Conservation (phyloP, 2,888 invertebrate species). For the Ornithoptera priamus region DNA sequence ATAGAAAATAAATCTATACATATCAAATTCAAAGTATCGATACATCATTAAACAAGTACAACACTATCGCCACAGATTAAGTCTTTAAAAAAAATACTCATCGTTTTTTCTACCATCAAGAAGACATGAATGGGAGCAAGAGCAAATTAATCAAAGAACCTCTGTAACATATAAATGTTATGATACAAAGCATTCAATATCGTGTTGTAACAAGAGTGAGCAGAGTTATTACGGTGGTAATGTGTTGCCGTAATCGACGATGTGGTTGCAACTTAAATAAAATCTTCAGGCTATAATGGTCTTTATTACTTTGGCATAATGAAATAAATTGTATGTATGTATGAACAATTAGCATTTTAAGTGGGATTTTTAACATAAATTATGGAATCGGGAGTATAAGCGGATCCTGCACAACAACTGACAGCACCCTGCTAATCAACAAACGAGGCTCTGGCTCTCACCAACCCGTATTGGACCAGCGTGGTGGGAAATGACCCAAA, state of each 20-base stretch:
- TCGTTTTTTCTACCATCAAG: conserved; percentile 31
- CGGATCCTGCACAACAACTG: too few species aligned
- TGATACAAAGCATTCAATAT: conserved; percentile 31
- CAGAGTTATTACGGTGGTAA: conserved; percentile 17
- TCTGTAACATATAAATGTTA: conserved; percentile 38
- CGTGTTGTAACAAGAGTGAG: conserved; percentile 17
- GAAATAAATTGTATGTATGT: not conserved
- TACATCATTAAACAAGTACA: not conserved
- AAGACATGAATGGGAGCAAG: conserved; percentile 38
- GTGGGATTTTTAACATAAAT: not conserved
- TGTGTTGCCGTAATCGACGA: conserved; percentile 14
- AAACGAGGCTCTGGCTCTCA: too few species aligned
- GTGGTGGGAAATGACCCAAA: too few species aligned
- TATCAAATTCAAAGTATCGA: not conserved
- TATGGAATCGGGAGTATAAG: too few species aligned
- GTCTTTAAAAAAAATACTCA: conserved; percentile 17
- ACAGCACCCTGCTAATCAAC: too few species aligned
- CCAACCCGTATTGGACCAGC: too few species aligned
- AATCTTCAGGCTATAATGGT: conserved; percentile 5
- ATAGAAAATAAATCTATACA: not conserved
- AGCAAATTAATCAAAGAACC: conserved; percentile 39
- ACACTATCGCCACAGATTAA: conserved; percentile 14
- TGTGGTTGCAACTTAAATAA: not conserved
- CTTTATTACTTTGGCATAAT: not conserved
- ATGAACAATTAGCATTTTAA: not conserved